Conservation (phyloP, 1,140 invertebrate genomes). For the Frieseomelitta varia region DNA sequence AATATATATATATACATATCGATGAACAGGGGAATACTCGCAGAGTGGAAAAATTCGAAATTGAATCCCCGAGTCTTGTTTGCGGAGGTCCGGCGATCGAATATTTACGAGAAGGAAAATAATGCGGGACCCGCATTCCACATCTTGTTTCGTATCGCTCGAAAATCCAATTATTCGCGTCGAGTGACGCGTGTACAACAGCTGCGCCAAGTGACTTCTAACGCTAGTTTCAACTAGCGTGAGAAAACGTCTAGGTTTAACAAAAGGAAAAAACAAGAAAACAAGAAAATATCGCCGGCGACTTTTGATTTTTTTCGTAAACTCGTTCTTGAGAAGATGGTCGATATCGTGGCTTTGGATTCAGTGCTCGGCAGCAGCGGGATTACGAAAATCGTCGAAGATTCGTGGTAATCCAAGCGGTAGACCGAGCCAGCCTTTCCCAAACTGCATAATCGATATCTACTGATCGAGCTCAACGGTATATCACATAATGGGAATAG, state of each 20-base stretch:
- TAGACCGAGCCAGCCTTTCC: not conserved
- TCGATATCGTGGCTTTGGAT: not conserved
- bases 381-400: slow-evolving; percentile 22
- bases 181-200: not conserved
- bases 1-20: not conserved
- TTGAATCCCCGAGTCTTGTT: slow-evolving; percentile 10
- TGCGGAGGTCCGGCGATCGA: slow-evolving; percentile 2
- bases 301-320: too few relatives aligned
- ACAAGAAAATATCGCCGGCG: too few relatives aligned
- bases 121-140: not conserved
- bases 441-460: not conserved
- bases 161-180: not conserved
- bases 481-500: not conserved
- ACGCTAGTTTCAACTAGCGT: not conserved
- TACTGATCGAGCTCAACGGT: not conserved
- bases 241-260: too few relatives aligned
- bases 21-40: not conserved
- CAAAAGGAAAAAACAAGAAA: too few relatives aligned
- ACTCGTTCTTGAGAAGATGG: too few relatives aligned
- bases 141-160: not conserved
- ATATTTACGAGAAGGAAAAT: not conserved
- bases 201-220: not conserved
- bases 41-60: slow-evolving; percentile 5
- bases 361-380: too few relatives aligned
- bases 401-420: not conserved